Evolutionary conservation across 2,797 vertebrate species (phyloP).

Genomic region (Clarias laeviceps): DNA sequence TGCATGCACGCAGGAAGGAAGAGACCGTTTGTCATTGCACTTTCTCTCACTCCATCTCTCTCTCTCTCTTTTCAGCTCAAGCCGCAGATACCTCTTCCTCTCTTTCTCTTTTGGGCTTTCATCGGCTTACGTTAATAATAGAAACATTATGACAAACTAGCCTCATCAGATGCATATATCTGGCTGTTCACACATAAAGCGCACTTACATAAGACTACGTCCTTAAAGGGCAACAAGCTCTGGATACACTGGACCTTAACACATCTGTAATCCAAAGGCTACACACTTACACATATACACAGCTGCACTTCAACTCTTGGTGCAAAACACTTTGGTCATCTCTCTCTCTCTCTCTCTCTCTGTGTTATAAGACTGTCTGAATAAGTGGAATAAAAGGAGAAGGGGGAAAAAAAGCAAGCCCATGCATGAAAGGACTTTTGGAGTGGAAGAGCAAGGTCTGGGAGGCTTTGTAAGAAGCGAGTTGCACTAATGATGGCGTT

Average conservation of each 20-base stretch:
- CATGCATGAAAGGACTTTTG: constrained; percentile 57
- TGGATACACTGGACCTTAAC: constrained; percentile 25
- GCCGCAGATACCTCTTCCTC: constrained; percentile 55
- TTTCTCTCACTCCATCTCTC: constrained; percentile 61
- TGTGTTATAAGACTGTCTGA: constrained; percentile 51
- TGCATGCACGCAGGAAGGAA: constrained; percentile 83
- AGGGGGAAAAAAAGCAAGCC: constrained; percentile 46
- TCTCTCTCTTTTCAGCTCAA: constrained; percentile 40
- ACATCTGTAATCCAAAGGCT: constrained; percentile 35
- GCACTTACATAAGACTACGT: constrained; percentile 8
- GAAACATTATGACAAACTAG: constrained; percentile 12
- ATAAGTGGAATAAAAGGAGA: constrained; percentile 35
- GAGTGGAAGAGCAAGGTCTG: constrained; percentile 55
- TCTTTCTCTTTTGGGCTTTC: constrained; percentile 56
- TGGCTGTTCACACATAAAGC: not conserved
- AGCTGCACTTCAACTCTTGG: constrained; percentile 4
- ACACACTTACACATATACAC: constrained; percentile 11
- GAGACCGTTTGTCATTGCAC: constrained; percentile 83
- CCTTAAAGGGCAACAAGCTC: constrained; percentile 37
- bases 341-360: constrained; percentile 29
- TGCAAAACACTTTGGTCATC: constrained; percentile 26
- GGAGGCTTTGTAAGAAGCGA: constrained; percentile 53
- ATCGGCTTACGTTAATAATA: constrained; percentile 18
- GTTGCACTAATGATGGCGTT: constrained; percentile 59
- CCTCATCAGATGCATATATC: not conserved